Base-by-base conservation (phyloP, 92 coral and sea anemone species). In the Meandrina meandrites region DNA sequence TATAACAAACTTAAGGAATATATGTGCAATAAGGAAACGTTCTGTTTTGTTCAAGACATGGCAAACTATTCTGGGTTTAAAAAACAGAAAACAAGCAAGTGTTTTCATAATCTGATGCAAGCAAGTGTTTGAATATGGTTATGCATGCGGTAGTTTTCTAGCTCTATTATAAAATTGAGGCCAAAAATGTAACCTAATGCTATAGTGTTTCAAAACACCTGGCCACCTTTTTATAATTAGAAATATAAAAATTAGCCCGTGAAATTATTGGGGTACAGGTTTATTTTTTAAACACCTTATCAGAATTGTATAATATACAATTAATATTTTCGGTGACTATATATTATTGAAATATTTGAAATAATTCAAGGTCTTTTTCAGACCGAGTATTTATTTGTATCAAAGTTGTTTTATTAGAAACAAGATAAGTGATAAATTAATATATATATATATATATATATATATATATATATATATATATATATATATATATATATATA, bases 341-440 rank as follows among this genome's bases (percentile, higher is more conserved):
- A 14, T 42, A 78, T 27, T 78, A 47, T 76, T 42, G 53, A 53
- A 31, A 31, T 24, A 78, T 13, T 78, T 48, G n/a, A 30, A 51
- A 51, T 79, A 13, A 79, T 28, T 45, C 17, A 24, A 51, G 54
- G 82, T 45, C 14, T 36, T 51, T 42, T 54, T 31, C 28, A 79
- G 67, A 31, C 28, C 42, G 28, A 79, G 45, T 79, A 54, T 79
- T 51, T 51, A 79, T 79, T 35, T 73, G n/a, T 79, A 51, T 50
- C 48, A 34, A 53, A 78, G 64, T 51, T 79, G 69, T 79, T 79
- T 76, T 51, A 79, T 54, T 79, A 67, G 42, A 56, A 17, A 79
- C n/a, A 21, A 79, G n/a, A 79, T 79, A 1, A 21, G 28, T 47
- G 22, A 47, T 22, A 27, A 35, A 40, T 40, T 35, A 37, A 18